Percentiles rank a stretch among this genome's conserved stretches.
These are phyloP conservation scores for Grus americana DNA, from an alignment of 2,113 vertebrate genomes.

Conservation along the genomic window DNA sequence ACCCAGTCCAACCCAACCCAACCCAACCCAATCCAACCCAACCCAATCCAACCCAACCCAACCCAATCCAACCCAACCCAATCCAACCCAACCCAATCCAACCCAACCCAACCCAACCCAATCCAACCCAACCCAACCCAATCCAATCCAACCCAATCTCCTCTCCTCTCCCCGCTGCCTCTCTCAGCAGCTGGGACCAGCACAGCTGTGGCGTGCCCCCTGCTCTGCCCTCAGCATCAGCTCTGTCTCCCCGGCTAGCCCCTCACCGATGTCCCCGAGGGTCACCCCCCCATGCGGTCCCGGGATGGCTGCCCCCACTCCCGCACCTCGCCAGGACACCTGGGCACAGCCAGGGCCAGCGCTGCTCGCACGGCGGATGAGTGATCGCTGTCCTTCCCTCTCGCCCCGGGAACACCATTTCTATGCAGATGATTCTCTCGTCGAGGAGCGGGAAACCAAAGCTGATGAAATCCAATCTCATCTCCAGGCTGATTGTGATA, in stretches of 20 bases:
- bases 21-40: no score
- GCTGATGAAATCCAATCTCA: background rate
- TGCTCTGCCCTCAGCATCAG: background rate
- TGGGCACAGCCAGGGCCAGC: background rate
- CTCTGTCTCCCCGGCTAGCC: background rate
- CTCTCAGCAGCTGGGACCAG: background rate
- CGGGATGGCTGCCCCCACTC: accelerated
- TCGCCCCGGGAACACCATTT: background rate
- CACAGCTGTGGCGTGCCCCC: background rate
- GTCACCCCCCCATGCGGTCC: accelerated
- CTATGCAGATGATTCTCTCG: background rate
- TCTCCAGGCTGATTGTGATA: background rate
- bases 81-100: no score
- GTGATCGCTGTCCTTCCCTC: background rate
- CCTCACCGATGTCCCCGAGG: accelerated
- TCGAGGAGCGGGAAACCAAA: background rate
- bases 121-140: no score
- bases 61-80: no score
- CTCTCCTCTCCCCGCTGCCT: accelerated
- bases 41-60: accelerated
- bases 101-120: accelerated
- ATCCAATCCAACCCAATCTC: background rate
- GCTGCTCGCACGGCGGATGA: accelerated
- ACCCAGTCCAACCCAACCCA: no score
- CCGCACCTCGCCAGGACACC: background rate